Conservation (phyloP, 2,888 invertebrate species). For the Ectemnius lituratus region DNA sequence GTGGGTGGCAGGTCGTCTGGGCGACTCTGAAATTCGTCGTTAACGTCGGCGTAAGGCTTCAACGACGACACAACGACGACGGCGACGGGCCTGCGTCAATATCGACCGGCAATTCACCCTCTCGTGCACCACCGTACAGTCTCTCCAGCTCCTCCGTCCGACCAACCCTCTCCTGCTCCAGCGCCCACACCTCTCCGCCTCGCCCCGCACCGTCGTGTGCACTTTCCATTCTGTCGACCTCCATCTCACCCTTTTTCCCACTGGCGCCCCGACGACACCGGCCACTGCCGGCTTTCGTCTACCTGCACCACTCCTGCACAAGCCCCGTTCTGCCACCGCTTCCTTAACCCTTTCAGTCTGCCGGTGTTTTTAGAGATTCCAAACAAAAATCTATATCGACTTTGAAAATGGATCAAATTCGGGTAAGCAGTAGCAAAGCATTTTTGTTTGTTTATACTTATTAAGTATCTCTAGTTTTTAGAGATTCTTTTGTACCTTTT, state of each 20-base stretch:
- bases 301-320: too few relatives aligned
- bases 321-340: too few relatives aligned
- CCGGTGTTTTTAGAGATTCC: too few relatives aligned
- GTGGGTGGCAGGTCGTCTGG: constrained; percentile 7
- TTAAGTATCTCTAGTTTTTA: too few relatives aligned
- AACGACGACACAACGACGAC: neutral
- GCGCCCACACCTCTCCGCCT: neutral
- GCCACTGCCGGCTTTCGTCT: too few relatives aligned
- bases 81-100: constrained; percentile 51
- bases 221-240: constrained; percentile 2
- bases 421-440: too few relatives aligned
- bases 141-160: constrained; percentile 26
- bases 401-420: too few relatives aligned
- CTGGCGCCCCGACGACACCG: too few relatives aligned
- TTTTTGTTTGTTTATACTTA: too few relatives aligned
- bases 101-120: constrained; percentile 45
- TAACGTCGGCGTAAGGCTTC: constrained; percentile 50
- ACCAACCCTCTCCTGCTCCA: constrained; percentile 10
- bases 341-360: too few relatives aligned
- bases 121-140: constrained; percentile 25
- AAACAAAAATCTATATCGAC: too few relatives aligned
- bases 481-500: too few relatives aligned
- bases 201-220: neutral
- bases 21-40: constrained; percentile 45
- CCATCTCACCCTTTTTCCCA: neutral